A percentile compares a stretch with the other conserved stretches of the same genome.
Evolutionary conservation across 2,797 vertebrate genomes (phyloP).

Genomic region (Silurus aristotelis): DNA sequence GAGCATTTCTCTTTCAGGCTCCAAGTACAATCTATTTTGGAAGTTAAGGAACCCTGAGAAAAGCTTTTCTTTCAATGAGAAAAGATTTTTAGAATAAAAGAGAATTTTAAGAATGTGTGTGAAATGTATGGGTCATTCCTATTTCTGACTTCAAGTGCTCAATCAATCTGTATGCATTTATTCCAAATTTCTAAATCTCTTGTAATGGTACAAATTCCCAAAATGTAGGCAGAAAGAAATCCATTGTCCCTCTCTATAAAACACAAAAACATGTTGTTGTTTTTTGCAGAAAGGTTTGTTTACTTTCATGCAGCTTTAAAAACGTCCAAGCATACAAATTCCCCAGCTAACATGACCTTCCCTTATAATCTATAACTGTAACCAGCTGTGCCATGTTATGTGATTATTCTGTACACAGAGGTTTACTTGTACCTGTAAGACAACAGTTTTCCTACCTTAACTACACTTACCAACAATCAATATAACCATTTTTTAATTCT

Average conservation of each 20-base stretch:
- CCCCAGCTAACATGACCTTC: conserved; percentile 40
- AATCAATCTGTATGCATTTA: neutral
- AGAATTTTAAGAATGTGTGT: neutral
- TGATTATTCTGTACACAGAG: neutral
- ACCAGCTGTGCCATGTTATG: conserved; percentile 52
- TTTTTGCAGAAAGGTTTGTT: conserved; percentile 43
- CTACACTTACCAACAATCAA: neutral
- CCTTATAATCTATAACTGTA: conserved; percentile 49
- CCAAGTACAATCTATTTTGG: conserved; percentile 42
- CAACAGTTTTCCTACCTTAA: neutral
- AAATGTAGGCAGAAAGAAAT: neutral
- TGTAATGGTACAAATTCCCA: neutral
- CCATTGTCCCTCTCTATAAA: neutral
- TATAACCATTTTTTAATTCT: neutral
- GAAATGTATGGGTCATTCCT: neutral
- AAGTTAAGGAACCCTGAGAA: neutral
- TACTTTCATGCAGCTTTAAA: conserved; percentile 43
- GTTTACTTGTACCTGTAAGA: neutral
- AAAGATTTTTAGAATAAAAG: neutral
- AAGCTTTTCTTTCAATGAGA: conserved; percentile 54
- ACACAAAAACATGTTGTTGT: neutral
- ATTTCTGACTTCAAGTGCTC: neutral
- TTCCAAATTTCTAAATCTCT: neutral
- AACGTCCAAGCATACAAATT: conserved; percentile 40
- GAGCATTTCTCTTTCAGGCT: neutral